A percentile compares a stretch with the other conserved stretches of the same genome.
phyloP scores from a whole-genome alignment of 1,140 invertebrate species.

The Drosophila ercepeae region DNA sequence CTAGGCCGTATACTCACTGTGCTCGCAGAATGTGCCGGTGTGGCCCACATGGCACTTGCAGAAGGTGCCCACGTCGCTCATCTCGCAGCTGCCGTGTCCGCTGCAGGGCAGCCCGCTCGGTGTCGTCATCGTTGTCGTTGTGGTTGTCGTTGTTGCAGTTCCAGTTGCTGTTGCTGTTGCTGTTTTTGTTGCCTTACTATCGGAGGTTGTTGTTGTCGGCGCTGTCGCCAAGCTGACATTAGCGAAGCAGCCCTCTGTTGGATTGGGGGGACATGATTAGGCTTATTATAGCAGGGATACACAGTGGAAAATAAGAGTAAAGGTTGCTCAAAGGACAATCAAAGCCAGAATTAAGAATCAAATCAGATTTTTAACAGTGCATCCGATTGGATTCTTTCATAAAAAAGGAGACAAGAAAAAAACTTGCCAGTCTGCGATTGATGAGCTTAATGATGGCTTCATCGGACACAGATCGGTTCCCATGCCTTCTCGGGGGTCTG shows the following conservation, averaged over 20 bases:
- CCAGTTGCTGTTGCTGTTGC: background rate
- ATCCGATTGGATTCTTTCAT: background rate
- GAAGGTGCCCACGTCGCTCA: slow-evolving; percentile 86
- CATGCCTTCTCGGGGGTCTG: slow-evolving; percentile 12
- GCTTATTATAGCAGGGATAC: slow-evolving; percentile 27
- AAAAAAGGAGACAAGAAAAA: slow-evolving; percentile 12
- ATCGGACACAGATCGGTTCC: slow-evolving; percentile 26
- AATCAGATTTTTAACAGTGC: slow-evolving; percentile 3
- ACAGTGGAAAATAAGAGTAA: slow-evolving; percentile 8
- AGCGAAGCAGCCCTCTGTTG: slow-evolving; percentile 77
- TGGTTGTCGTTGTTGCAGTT: background rate
- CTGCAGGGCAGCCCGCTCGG: slow-evolving; percentile 87
- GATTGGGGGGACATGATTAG: slow-evolving; percentile 55
- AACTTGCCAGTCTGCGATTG: slow-evolving; percentile 25
- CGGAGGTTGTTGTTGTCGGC: slow-evolving; percentile 19
- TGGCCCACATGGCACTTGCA: slow-evolving; percentile 92
- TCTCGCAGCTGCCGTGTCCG: slow-evolving; percentile 91
- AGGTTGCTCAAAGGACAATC: too few relatives aligned
- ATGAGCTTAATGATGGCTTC: slow-evolving; percentile 31
- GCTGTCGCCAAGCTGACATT: slow-evolving; percentile 67
- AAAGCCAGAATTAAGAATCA: too few relatives aligned
- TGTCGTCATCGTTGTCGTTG: slow-evolving; percentile 43
- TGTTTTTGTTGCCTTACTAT: background rate
- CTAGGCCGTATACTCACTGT: slow-evolving; percentile 85
- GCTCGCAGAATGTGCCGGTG: slow-evolving; percentile 90